Percentiles rank a stretch among this genome's conserved stretches.
Conservation (phyloP, 1,140 invertebrate genomes). For the Ceratitis capitata region DNA sequence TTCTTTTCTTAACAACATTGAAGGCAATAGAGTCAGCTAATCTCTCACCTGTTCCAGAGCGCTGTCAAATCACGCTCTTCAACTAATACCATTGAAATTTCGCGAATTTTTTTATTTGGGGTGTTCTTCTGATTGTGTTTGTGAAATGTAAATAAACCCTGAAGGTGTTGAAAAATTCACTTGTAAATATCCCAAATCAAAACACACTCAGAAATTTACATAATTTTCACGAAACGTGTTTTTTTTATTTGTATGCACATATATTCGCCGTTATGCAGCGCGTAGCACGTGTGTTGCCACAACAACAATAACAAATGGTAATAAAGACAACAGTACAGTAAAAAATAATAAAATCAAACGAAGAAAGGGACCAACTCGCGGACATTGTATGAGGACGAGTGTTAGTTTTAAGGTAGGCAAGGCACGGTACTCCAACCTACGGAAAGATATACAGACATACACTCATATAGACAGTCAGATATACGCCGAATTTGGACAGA, state of each 20-base stretch:
- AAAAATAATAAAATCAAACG: neutral
- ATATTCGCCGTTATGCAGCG: too few relatives aligned
- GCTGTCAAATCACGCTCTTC: neutral
- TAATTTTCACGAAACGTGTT: conserved; percentile 25
- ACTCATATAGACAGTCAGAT: neutral
- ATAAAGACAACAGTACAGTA: neutral
- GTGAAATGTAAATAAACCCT: conserved; percentile 19
- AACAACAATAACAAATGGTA: neutral
- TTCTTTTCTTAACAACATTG: too few relatives aligned
- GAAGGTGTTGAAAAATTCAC: conserved; percentile 23
- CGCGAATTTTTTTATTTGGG: neutral
- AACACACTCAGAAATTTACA: conserved; percentile 23
- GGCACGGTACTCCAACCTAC: too few relatives aligned
- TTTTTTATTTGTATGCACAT: too few relatives aligned
- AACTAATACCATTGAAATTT: neutral
- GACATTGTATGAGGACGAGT: neutral
- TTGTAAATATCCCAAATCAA: conserved; percentile 34
- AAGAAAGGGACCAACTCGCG: conserved; percentile 11
- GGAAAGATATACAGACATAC: too few relatives aligned
- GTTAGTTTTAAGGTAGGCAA: neutral
- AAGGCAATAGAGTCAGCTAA: too few relatives aligned
- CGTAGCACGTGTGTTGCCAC: neutral
- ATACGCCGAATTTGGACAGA: too few relatives aligned
- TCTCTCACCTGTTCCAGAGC: neutral
- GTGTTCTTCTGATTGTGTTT: neutral